Evolutionary conservation across 2,113 vertebrate genomes (phyloP).

Genomic region (Cynocephalus volans): DNA sequence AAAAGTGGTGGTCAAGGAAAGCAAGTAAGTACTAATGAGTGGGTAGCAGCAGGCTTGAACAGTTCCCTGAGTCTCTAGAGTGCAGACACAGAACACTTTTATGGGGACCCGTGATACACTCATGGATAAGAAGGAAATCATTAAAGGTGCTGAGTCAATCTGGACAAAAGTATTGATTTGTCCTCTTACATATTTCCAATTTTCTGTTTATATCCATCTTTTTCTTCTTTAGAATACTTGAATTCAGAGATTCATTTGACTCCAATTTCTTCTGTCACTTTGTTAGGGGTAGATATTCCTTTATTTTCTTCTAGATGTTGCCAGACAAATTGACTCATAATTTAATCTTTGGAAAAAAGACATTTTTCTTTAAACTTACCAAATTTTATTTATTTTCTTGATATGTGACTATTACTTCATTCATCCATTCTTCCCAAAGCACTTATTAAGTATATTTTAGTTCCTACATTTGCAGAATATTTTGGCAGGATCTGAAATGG

Average conservation of each 20-base stretch:
- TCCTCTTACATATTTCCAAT: background rate
- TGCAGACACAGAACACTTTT: background rate
- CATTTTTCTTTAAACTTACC: background rate
- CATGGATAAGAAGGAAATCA: background rate
- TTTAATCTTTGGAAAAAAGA: background rate
- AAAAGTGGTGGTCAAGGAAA: background rate
- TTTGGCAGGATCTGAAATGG: constrained; percentile 11
- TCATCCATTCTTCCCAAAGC: background rate
- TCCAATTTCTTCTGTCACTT: background rate
- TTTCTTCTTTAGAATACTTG: constrained; percentile 10
- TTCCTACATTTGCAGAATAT: background rate
- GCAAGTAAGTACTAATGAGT: background rate
- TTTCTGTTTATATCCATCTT: background rate
- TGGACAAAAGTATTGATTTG: background rate
- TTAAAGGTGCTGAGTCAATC: background rate
- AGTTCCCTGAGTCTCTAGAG: background rate
- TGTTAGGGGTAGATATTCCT: background rate
- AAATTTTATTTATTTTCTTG: constrained; percentile 44
- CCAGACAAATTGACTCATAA: constrained; percentile 20
- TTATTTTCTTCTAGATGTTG: constrained; percentile 5
- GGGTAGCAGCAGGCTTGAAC: background rate
- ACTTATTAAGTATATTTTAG: background rate
- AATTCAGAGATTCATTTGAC: constrained; percentile 4
- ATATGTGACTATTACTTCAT: background rate
- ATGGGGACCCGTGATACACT: background rate